Percentiles rank a stretch among this genome's conserved stretches.
Conservation (phyloP, 2,113 vertebrate species). For the Centrocercus urophasianus region DNA sequence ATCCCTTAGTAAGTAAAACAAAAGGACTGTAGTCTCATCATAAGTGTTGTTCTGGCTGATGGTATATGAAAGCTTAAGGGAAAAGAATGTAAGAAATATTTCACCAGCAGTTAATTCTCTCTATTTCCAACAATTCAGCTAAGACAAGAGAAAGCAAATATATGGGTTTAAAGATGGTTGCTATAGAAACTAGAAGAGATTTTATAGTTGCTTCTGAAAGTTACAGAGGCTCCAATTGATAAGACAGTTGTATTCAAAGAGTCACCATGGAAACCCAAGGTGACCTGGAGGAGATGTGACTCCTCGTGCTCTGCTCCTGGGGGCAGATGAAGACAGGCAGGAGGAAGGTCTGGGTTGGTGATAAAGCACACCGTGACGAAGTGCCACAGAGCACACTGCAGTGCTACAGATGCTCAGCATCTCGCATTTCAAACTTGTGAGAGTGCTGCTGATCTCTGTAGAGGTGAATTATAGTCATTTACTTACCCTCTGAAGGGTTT, state of each 20-base stretch:
- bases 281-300: conserved; percentile 14
- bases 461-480: not conserved
- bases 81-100: not conserved
- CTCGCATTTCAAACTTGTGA: not conserved
- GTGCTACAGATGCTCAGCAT: not conserved
- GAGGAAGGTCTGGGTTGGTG: conserved; percentile 1
- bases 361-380: not conserved
- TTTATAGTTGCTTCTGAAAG: conserved; percentile 46
- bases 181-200: conserved; percentile 73
- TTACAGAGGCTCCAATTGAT: conserved; percentile 72
- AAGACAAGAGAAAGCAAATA: conserved; percentile 63
- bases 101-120: conserved; percentile 54
- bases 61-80: not conserved
- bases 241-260: conserved; percentile 73
- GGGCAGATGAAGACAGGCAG: conserved; percentile 3
- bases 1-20: not conserved
- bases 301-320: not conserved
- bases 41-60: not conserved
- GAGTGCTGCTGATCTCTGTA: not conserved
- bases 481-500: not conserved
- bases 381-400: fast-evolving
- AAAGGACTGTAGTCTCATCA: not conserved
- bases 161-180: conserved; percentile 68
- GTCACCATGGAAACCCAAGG: conserved; percentile 79
- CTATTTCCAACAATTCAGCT: conserved; percentile 37